A percentile compares a stretch with the other conserved stretches of the same genome.
Evolutionary conservation across 2,113 vertebrate species (phyloP).

Genomic region (Myotis brandtii): DNA sequence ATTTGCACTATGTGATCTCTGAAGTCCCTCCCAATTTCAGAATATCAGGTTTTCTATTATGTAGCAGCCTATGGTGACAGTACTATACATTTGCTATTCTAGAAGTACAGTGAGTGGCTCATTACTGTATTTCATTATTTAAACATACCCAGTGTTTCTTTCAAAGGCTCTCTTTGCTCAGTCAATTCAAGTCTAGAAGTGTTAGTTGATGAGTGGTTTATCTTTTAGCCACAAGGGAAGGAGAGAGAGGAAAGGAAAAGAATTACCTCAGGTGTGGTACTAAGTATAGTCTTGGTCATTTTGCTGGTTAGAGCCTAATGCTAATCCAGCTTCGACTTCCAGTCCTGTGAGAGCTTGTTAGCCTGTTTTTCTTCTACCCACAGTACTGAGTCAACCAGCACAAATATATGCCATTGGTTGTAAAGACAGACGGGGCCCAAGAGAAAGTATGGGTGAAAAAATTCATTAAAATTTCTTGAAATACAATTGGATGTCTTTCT

Average conservation of each 20-base stretch:
- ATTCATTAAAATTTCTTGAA: not conserved
- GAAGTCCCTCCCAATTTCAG: not conserved
- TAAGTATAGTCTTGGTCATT: not conserved
- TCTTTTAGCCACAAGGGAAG: not conserved
- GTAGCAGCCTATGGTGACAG: not conserved
- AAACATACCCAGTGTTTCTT: not conserved
- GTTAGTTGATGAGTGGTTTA: not conserved
- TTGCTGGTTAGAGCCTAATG: not conserved
- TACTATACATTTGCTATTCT: not conserved
- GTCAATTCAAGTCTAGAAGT: not conserved
- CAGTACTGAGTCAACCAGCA: fast-evolving
- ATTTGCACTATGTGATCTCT: not conserved
- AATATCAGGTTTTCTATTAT: not conserved
- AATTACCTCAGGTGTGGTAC: not conserved
- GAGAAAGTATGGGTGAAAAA: not conserved
- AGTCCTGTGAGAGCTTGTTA: fast-evolving
- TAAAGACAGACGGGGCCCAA: not conserved
- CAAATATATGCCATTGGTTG: not conserved
- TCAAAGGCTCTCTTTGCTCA: not conserved
- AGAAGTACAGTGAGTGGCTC: not conserved
- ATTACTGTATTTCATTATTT: not conserved
- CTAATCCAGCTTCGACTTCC: not conserved
- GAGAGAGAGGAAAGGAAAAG: not conserved
- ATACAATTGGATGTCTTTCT: not conserved
- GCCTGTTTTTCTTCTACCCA: not conserved